Conservation (phyloP, 2,113 vertebrate species). For the Phrynosoma platyrhinos region DNA sequence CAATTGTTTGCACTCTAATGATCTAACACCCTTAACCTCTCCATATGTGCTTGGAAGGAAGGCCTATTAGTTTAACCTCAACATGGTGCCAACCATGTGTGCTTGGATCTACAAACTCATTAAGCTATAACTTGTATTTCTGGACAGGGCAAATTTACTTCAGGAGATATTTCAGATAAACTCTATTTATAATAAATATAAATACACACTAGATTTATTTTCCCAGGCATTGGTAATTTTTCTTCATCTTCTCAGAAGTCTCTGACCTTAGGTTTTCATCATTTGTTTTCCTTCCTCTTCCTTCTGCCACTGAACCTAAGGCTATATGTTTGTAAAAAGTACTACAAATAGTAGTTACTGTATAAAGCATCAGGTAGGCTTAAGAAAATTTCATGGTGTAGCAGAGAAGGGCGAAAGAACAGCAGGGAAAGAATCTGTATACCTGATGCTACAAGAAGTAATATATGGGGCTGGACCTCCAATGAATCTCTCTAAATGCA, state of each 20-base stretch:
- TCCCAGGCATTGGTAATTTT: background rate
- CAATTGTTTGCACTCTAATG: no score
- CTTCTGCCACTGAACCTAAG: background rate
- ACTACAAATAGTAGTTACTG: background rate
- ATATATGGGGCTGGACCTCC: background rate
- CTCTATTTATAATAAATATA: background rate
- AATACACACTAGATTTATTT: background rate
- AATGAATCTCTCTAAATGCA: background rate
- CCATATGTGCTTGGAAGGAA: no score
- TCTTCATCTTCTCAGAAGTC: background rate
- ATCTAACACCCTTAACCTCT: no score
- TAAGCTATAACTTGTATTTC: background rate
- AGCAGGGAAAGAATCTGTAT: background rate
- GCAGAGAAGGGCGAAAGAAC: background rate
- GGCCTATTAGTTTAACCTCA: no score
- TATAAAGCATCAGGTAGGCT: background rate
- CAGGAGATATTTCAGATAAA: background rate
- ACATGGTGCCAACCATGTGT: no score
- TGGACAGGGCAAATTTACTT: no score
- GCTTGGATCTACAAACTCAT: background rate
- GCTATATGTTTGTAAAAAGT: background rate
- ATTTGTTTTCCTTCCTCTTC: background rate
- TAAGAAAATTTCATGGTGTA: background rate
- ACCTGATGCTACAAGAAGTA: background rate
- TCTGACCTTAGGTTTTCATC: background rate